A percentile compares a stretch with the other conserved stretches of the same genome.
These are phyloP conservation scores for Pardalotus punctatus DNA, from an alignment of 2,113 vertebrate genomes.

Conservation along the genomic window DNA sequence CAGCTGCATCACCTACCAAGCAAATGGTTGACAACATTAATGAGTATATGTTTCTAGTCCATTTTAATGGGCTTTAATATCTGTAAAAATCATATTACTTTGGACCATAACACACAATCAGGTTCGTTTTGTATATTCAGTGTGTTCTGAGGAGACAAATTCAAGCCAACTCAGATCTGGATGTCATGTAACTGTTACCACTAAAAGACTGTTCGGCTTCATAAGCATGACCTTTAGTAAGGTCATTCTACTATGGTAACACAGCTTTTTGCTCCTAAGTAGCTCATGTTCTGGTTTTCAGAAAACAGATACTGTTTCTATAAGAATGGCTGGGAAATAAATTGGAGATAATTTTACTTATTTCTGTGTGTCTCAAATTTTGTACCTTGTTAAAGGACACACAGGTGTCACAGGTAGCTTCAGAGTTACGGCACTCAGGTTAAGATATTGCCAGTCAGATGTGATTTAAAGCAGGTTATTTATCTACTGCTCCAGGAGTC, in stretches of 20 bases:
- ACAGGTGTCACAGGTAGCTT: not conserved
- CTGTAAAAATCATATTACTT: not conserved
- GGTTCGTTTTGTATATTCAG: not conserved
- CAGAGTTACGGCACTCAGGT: not conserved
- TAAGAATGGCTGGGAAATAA: not conserved
- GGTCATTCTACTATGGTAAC: not conserved
- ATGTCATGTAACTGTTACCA: not conserved
- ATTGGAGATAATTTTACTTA: not conserved
- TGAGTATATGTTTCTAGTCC: not conserved
- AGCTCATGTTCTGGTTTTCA: not conserved
- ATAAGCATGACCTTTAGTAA: not conserved
- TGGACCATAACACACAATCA: not conserved
- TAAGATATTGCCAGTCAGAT: not conserved
- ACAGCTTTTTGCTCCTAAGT: not conserved
- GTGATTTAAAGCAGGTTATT: not conserved
- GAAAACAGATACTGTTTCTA: not conserved
- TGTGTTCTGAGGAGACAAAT: not conserved
- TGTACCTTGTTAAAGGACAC: not conserved
- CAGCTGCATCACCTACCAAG: not conserved
- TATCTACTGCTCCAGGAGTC: not conserved
- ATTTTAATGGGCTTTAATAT: not conserved
- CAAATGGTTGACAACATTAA: not conserved
- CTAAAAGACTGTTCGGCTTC: not conserved
- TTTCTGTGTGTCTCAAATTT: not conserved
- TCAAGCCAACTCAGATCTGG: not conserved